Percentiles rank a stretch among this genome's conserved stretches.
Conservation (phyloP, 2,113 vertebrate genomes). For the Pseudonaja textilis region DNA sequence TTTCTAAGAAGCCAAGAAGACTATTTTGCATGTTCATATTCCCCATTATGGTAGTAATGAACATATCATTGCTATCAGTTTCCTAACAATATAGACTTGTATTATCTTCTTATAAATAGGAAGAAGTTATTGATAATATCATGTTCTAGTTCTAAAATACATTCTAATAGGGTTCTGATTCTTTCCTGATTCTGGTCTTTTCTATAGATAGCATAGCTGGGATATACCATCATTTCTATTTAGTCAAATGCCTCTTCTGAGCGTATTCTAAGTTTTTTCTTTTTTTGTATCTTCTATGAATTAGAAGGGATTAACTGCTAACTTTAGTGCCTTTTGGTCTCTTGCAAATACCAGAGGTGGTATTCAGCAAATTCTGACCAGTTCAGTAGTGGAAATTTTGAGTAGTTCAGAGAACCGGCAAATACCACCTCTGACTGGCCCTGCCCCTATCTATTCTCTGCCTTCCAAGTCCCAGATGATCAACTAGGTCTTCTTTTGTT, state of each 20-base stretch:
- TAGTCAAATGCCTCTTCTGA: background rate
- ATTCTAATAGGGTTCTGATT: background rate
- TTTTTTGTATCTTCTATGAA: background rate
- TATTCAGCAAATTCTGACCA: too few relatives aligned
- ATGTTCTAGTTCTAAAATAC: background rate
- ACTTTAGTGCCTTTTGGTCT: background rate
- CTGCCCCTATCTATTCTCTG: too few relatives aligned
- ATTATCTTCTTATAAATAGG: background rate
- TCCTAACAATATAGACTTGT: background rate
- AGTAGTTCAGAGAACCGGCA: too few relatives aligned
- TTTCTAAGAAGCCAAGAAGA: background rate
- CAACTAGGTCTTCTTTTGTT: too few relatives aligned
- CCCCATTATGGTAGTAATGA: background rate
- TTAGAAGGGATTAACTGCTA: background rate
- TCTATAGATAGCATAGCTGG: background rate
- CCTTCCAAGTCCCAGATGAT: too few relatives aligned
- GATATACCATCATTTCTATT: background rate
- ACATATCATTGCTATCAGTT: background rate
- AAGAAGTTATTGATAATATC: background rate
- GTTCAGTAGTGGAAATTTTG: too few relatives aligned
- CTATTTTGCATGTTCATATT: background rate
- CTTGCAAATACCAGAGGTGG: too few relatives aligned
- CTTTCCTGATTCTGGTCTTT: background rate
- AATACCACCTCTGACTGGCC: too few relatives aligned
- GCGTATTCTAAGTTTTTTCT: background rate